Evolutionary conservation across 2,888 invertebrate genomes (phyloP).

Genomic region (Cryptocephalus primarius): DNA sequence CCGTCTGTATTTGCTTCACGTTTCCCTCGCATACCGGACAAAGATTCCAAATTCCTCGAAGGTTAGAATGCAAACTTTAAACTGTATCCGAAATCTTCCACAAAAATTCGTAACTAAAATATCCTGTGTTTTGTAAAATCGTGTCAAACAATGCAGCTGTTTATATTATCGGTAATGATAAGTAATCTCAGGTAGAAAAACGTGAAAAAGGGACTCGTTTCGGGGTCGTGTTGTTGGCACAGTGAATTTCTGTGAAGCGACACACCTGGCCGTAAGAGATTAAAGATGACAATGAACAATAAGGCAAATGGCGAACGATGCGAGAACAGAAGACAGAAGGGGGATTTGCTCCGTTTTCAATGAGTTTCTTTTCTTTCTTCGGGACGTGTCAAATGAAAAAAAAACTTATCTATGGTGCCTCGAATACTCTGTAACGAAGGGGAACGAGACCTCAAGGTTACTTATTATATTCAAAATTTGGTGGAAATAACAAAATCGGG

Average conservation of each 20-base stretch:
- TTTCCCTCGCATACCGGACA: no score
- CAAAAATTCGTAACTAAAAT: conserved; percentile 18
- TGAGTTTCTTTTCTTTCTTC: no score
- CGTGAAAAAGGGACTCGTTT: conserved; percentile 11
- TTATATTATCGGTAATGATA: conserved; percentile 29
- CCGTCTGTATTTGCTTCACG: no score
- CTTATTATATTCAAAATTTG: no score
- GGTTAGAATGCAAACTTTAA: no score
- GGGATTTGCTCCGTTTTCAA: no score
- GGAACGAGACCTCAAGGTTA: no score
- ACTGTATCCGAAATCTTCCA: background rate
- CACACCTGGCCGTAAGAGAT: conserved; percentile 7
- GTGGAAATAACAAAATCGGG: no score
- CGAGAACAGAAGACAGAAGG: background rate
- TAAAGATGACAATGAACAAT: conserved; percentile 18
- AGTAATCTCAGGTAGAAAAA: conserved; percentile 28
- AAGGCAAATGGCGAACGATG: conserved; percentile 10
- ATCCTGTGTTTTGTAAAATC: conserved; percentile 21
- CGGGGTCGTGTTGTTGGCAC: conserved; percentile 6
- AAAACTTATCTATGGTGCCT: no score
- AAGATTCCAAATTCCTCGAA: no score
- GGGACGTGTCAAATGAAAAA: no score
- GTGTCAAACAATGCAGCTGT: conserved; percentile 30
- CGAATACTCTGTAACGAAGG: no score
- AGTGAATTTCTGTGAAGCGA: conserved; percentile 18